Evolutionary conservation across 2,888 invertebrate species (phyloP).

Genomic region (Pristionchus japonicus): DNA sequence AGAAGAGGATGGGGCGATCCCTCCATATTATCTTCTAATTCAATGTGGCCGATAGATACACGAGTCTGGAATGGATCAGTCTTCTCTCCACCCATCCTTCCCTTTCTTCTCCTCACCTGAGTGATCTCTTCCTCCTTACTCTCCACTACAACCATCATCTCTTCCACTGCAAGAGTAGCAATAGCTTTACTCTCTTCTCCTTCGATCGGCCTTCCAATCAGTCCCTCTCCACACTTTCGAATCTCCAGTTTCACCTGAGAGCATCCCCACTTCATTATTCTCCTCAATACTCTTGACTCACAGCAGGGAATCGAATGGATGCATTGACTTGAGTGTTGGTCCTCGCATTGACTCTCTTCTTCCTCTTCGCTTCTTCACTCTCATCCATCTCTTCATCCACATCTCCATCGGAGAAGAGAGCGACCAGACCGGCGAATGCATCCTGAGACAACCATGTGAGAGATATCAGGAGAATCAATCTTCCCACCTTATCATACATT

Average conservation of each 20-base stretch:
- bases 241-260: slow-evolving; percentile 44
- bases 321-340: slow-evolving; percentile 43
- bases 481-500: slow-evolving; percentile 71
- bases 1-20: slow-evolving; percentile 55
- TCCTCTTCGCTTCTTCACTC: slow-evolving; percentile 10
- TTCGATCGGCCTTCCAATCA: background rate
- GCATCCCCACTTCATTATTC: background rate
- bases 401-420: slow-evolving; percentile 27
- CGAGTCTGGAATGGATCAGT: slow-evolving; percentile 51
- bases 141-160: slow-evolving; percentile 58
- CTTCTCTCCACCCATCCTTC: background rate
- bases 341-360: background rate
- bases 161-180: slow-evolving; percentile 52
- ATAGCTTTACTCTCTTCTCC: slow-evolving; percentile 38
- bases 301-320: slow-evolving; percentile 47
- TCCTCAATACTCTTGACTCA: background rate
- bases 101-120: slow-evolving; percentile 45
- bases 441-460: background rate
- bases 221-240: slow-evolving; percentile 43
- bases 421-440: slow-evolving; percentile 15
- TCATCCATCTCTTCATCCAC: slow-evolving; percentile 26
- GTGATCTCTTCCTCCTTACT: slow-evolving; percentile 64
- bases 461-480: too few relatives aligned
- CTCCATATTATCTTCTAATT: slow-evolving; percentile 61
- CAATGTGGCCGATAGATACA: slow-evolving; percentile 58